Conservation (phyloP, 2,888 invertebrate genomes). For the Dicranocentrus wangi region DNA sequence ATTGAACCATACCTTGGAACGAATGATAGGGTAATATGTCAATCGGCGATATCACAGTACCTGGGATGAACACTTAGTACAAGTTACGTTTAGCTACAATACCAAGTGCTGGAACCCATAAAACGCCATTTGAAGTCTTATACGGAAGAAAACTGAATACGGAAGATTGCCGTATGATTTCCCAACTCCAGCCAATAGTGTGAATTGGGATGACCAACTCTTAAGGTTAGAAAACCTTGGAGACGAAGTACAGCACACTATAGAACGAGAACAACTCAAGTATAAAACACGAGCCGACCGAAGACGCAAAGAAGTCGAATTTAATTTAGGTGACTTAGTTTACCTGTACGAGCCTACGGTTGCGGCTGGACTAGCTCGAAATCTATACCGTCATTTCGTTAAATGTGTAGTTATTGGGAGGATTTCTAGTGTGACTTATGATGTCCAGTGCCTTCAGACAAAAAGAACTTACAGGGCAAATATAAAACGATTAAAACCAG, state of each 20-base stretch:
- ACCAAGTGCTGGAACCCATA: too few species aligned
- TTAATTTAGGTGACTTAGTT: not conserved
- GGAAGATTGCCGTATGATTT: constrained; percentile 44
- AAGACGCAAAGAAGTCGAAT: not conserved
- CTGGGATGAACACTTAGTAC: constrained; percentile 72
- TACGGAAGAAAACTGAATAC: constrained; percentile 22
- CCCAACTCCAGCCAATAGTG: not conserved
- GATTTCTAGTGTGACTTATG: constrained; percentile 8
- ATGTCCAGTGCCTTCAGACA: not conserved
- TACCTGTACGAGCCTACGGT: not conserved
- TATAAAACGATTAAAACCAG: constrained; percentile 27
- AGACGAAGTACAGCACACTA: not conserved
- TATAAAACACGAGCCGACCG: not conserved
- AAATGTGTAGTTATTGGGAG: not conserved
- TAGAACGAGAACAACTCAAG: not conserved
- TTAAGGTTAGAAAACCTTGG: not conserved
- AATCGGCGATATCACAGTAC: constrained; percentile 63
- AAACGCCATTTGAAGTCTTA: constrained; percentile 45
- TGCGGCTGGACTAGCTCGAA: not conserved
- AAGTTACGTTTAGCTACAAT: constrained; percentile 71
- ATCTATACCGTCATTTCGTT: constrained; percentile 4
- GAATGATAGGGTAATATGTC: constrained; percentile 59
- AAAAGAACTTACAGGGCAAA: not conserved
- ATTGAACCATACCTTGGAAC: constrained; percentile 68
- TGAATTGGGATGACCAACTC: not conserved